Base-by-base conservation (phyloP, 2,888 invertebrate species). In the Lepidochrysops patricia region DNA sequence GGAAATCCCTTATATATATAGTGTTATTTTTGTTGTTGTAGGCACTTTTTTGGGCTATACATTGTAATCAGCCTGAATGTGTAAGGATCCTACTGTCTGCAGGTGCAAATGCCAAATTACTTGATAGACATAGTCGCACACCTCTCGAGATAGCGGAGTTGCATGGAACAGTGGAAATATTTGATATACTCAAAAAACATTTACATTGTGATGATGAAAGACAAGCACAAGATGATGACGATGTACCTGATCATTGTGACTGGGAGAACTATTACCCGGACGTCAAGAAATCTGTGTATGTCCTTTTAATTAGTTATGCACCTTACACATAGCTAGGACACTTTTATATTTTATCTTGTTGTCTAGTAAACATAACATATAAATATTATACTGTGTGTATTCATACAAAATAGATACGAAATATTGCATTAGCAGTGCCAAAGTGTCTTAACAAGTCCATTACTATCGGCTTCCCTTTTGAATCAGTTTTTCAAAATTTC, bases 31-130 rank as follows among this genome's bases (percentile, higher is more conserved):
- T 34, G 52, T 49, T 26, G 57, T 83, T 80, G 50, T 79, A 93
- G 93, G 92, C 92, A 50, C 69, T 93, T 57, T 92, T 92, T 75
- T 92, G 92, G 90, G 92, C 93, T 57, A 90, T 89, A 7, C 84
- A 89, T 66, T 85, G 86, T 66, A 92, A 92, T 68, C 85, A 90
- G 67, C 72, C 80, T 13, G 88, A 91, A 61, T 83, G 91, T 60
- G 80, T 92, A 15, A 80, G 90, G 72, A 71, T 90, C 65, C 81
- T 94, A 0, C 76, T 93, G 58, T 74, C 86, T 15, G 75, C 82
- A 56, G 90, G 89, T n/a, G 91, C 91, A 12, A 81, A 91, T 63
- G 70, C 80, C 54, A 77, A 77, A 12, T 84, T 90, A 69, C 78
- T 77, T 7, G 93, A 93, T 76, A 80, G 83, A 63, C 77, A 84